Base-by-base conservation (phyloP, 2,797 vertebrate genomes). In the Enteromius argenteus region DNA sequence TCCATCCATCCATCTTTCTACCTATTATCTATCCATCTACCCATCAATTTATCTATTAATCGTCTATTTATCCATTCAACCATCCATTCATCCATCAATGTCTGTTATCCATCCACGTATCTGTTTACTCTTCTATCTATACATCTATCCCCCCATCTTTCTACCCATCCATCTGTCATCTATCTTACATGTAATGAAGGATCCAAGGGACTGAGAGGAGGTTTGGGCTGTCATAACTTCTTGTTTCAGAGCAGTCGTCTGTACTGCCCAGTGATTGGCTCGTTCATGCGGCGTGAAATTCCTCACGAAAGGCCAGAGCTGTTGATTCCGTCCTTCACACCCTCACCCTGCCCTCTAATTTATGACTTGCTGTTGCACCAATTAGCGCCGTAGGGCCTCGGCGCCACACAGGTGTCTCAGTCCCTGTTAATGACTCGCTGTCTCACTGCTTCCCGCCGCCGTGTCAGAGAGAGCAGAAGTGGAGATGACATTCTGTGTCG, bases 281-380 rank as follows among this genome's bases (percentile, higher is more conserved):
- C 6, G 11, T 58, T 51, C 27, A 51, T n/a, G 39, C 10, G 9
- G n/a, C 13, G 51, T 72, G 75, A 76, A 79, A 19, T 51, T 35
- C 42, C 73, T 73, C 67, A 30, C 19, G 56, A 86, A 87, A 88
- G 86, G 73, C 87, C 80, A 72, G 53, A 71, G 74, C 81, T 80
- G 83, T 84, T 62, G 71, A 56, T 82, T 83, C 77, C 2, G 76
- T 79, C 60, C 37, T 75, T 78, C 82, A 73, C 87, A 85, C 85
- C 58, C 49, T 37, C 81, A 83, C 60, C n/a, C 56, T 81, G 80
- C 58, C 68, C 85, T 89, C 85, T 89, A 89, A 89, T 91, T 91
- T 90, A 91, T 91, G 88, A 87, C 83, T 85, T 75, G 86, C 86
- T 81, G 83, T 85, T 84, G 75, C 86, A 88, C 86, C 89, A 90